phyloP scores from a whole-genome alignment of 2,797 vertebrate genomes.

The Enteromius treurensis region DNA sequence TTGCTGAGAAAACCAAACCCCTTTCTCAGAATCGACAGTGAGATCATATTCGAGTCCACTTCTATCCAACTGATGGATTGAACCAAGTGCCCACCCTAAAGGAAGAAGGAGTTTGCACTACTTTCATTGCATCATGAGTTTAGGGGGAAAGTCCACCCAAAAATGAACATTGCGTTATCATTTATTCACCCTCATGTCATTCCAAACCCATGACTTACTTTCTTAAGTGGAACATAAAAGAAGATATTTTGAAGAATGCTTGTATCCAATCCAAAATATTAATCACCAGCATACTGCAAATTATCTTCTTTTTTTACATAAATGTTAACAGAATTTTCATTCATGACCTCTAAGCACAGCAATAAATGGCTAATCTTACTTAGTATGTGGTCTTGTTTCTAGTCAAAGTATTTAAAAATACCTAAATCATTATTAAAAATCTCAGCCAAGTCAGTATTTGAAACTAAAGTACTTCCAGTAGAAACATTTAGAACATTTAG shows the following conservation, averaged over 20 bases:
- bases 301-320: not conserved
- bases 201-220: not conserved
- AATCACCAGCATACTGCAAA: not conserved
- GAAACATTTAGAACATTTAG: not conserved
- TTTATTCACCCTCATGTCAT: not conserved
- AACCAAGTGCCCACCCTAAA: not conserved
- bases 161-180: not conserved
- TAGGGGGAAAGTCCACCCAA: not conserved
- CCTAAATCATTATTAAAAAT: no score
- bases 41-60: not conserved
- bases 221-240: not conserved
- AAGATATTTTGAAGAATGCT: not conserved
- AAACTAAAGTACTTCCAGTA: no score
- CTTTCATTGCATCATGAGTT: not conserved
- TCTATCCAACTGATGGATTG: not conserved
- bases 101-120: not conserved
- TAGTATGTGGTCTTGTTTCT: no score
- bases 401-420: no score
- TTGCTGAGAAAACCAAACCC: not conserved
- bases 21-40: not conserved
- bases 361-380: no score
- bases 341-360: not conserved
- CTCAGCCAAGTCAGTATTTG: not conserved
- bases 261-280: not conserved
- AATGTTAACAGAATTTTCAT: not conserved